phyloP scores from a whole-genome alignment of 2,888 invertebrate genomes.

The Meteorus colon region DNA sequence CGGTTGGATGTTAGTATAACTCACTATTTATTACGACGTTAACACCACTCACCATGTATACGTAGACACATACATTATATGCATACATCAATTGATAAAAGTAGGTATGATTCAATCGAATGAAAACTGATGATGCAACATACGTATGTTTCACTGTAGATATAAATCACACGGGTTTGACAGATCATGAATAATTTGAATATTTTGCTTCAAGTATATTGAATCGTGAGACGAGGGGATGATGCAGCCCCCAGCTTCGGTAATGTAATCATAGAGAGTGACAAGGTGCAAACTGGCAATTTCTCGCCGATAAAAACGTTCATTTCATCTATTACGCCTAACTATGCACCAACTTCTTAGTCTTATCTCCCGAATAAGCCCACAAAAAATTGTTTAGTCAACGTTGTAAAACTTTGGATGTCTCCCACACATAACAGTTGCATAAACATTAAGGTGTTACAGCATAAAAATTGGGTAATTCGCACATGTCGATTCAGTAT shows the following conservation, averaged over 20 bases:
- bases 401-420: too few relatives aligned
- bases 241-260: neutral
- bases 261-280: slow-evolving; percentile 6
- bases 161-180: slow-evolving; percentile 63
- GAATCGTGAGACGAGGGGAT: neutral
- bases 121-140: neutral
- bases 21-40: neutral
- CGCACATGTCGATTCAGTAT: too few relatives aligned
- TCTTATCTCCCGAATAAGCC: neutral
- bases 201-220: slow-evolving; percentile 33
- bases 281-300: neutral
- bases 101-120: neutral
- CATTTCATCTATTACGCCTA: neutral
- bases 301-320: neutral
- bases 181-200: slow-evolving; percentile 66
- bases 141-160: slow-evolving; percentile 41
- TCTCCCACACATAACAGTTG: too few relatives aligned
- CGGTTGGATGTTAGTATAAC: slow-evolving; percentile 11
- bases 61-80: neutral
- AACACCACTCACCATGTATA: neutral
- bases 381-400: too few relatives aligned
- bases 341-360: neutral
- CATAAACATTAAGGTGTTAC: too few relatives aligned
- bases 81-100: slow-evolving; percentile 4
- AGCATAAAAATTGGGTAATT: too few relatives aligned